Evolutionary conservation across 2,888 invertebrate genomes (phyloP), one percentile per base, ranked within the genome.

Genomic region (Stenchaetothrips biformis): DNA sequence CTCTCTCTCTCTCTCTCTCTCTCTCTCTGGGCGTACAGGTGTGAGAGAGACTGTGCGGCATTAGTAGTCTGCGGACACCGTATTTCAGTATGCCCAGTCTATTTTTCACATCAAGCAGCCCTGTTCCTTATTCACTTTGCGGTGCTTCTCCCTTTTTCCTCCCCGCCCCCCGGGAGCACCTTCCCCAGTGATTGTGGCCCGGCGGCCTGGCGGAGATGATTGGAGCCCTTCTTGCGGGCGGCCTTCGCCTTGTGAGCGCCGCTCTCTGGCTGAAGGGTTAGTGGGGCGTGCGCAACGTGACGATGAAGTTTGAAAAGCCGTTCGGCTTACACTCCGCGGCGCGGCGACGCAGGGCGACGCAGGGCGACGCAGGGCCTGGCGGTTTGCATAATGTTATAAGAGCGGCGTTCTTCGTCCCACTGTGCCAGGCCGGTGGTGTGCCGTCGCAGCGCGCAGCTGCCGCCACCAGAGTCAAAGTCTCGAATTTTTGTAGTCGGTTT

Each of bases 261-360:
- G n/a, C n/a, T 37, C 37, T 37, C 37, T 0, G 25, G 11, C 25
- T 74, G 11, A 21, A 21, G 67, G 67, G n/a, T 67, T 67, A 67
- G 67, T 21, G 67, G 67, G 67, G 67, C 67, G 67, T 8, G 25
- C 67, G 0, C 7, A 67, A 74, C 67, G 67, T 74, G 67, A 74
- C 67, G 67, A 25, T 74, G 67, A 74, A 74, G 67, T 74, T 74
- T 74, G 67, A 74, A 74, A 74, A 74, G 67, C 67, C 67, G 67
- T 25, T 11, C 7, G 67, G 67, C 67, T 74, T 74, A 74, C 53
- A 53, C 37, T 37, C 67, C 25, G 25, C 25, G 13, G 6, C 67
- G 25, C 53, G 37, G 13, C 53, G 53, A 9, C 53, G 53, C 25
- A 9, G 9, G 7, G 25, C 67, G n/a, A n/a, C n/a, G n/a, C n/a